Base-by-base conservation (phyloP, 2,113 vertebrate species). In the Peromyscus leucopus region DNA sequence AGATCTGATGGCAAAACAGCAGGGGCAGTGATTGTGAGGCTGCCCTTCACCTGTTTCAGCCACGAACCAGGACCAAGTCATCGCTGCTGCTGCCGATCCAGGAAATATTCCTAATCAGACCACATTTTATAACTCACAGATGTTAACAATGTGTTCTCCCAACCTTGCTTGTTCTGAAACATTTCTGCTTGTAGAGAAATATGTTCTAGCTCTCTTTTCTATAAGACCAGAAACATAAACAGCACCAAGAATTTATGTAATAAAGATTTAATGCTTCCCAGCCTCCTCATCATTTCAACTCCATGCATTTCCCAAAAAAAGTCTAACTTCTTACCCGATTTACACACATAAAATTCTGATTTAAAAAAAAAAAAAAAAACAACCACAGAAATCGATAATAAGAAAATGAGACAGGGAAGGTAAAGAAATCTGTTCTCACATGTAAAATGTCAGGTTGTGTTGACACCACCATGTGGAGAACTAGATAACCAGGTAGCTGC, bases 381-480 rank as follows among this genome's bases (percentile, higher is more conserved):
- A 79, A 46, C 26, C 17, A 10, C 74, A 42, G 51, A 94, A 76
- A 36, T 51, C 61, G 83, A 33, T 61, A 61, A 46, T 3, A 92
- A 74, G 93, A 42, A 61, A 51, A 51, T 24, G 13, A 61, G 55
- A 69, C 5, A 61, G 19, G n/a, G 76, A 83, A 13, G 36, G 48
- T 83, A 83, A 72, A 97, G 87, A 96, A 79, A 92, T n/a, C 78
- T 65, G 46, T 6, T 55, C 13, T 42, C 57, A 93, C n/a, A 9
- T 65, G 51, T 55, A 78, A 97, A 95, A 21, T 78, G 91, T 42
- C 75, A 2, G 75, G 33, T 85, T 98, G 96, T 96, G 22, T 90
- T 98, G 97, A 82, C 97, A 96, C 97, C 94, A 95, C 71, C 97
- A 96, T 96, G 94, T 93, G 57, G 95, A 96, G 94, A 91, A 42